Evolutionary conservation across 2,797 vertebrate genomes (phyloP).

Genomic region (Ctenochaetus hawaiiensis): DNA sequence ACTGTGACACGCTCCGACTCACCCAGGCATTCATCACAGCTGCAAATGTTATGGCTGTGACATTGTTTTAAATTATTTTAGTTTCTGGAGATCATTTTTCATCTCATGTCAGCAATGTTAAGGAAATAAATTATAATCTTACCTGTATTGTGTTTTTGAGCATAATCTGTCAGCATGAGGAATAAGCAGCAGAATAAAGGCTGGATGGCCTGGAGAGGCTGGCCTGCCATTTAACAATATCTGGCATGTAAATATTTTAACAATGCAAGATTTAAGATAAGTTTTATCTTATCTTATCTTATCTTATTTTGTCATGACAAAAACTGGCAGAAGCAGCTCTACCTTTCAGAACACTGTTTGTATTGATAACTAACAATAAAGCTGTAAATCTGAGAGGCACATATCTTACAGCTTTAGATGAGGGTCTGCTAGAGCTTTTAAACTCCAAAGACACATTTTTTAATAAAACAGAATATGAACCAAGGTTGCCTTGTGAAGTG

Average conservation of each 20-base stretch:
- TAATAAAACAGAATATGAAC: background rate
- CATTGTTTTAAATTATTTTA: constrained; percentile 32
- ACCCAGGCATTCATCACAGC: constrained; percentile 49
- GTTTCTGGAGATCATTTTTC: constrained; percentile 44
- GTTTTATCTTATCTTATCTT: too few relatives aligned
- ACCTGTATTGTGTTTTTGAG: constrained; percentile 32
- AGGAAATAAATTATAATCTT: constrained; percentile 28
- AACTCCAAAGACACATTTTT: background rate
- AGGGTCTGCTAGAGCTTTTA: background rate
- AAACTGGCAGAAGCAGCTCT: background rate
- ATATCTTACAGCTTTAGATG: background rate
- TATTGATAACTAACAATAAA: background rate
- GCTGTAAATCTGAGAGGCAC: background rate
- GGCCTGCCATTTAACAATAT: background rate
- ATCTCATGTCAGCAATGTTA: constrained; percentile 28
- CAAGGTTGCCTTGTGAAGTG: background rate
- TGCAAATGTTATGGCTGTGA: constrained; percentile 20
- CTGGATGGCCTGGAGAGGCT: background rate
- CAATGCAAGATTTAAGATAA: background rate
- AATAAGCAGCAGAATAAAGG: constrained; percentile 13
- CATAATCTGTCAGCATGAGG: constrained; percentile 13
- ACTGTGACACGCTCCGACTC: constrained; percentile 52
- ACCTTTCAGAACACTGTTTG: background rate
- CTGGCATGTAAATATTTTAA: background rate
- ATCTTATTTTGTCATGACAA: too few relatives aligned